Conservation (phyloP, 2,888 invertebrate genomes). For the Netelia fuscicornis region DNA sequence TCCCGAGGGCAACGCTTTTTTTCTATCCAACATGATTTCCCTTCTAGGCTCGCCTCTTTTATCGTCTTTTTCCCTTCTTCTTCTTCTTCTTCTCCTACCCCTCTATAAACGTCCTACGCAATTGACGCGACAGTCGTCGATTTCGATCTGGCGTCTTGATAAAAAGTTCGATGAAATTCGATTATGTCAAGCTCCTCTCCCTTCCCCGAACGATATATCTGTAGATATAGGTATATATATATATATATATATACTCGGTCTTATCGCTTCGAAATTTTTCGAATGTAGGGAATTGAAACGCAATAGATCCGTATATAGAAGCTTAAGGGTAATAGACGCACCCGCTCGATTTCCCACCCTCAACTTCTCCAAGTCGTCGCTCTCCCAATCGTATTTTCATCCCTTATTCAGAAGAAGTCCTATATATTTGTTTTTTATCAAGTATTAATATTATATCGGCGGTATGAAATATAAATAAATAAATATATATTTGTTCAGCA, state of each 20-base stretch:
- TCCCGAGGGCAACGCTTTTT: slow-evolving; percentile 36
- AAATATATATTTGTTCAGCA: slow-evolving; percentile 1
- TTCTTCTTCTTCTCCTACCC: neutral
- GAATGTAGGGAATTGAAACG: neutral
- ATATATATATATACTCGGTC: too few species aligned
- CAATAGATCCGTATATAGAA: neutral
- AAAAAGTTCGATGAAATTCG: slow-evolving; percentile 4
- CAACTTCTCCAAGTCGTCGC: neutral
- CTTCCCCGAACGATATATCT: too few species aligned
- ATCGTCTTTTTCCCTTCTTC: slow-evolving; percentile 31
- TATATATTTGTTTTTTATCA: neutral
- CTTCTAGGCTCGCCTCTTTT: slow-evolving; percentile 34
- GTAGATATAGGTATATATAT: too few species aligned
- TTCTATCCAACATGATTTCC: slow-evolving; percentile 50
- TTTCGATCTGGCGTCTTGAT: neutral
- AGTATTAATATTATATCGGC: slow-evolving; percentile 10
- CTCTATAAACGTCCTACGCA: slow-evolving; percentile 6
- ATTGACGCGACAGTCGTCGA: neutral
- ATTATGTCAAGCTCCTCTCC: neutral
- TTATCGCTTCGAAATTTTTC: neutral
- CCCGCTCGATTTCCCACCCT: neutral
- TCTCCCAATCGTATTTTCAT: neutral
- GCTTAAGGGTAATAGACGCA: neutral
- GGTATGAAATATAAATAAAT: neutral
- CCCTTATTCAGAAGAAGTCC: neutral